These are phyloP conservation scores for Platalea minor DNA, from an alignment of 2,797 vertebrate genomes.

Conservation along the genomic window DNA sequence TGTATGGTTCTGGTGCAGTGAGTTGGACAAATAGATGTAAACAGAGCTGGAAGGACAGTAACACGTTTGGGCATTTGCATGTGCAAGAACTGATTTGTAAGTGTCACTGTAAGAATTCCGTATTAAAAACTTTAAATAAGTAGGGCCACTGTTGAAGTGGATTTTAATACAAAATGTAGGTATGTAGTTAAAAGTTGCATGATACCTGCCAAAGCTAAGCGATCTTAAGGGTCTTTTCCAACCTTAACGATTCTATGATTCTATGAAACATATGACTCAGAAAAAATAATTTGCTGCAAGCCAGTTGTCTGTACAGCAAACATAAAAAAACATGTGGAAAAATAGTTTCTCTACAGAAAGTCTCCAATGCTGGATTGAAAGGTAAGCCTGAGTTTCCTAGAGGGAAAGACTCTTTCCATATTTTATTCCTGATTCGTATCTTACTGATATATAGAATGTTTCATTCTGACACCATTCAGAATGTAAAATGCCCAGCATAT, in stretches of 20 bases:
- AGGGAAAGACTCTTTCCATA: neutral
- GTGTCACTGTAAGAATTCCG: neutral
- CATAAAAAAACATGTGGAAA: neutral
- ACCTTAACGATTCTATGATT: no score
- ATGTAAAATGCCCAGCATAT: neutral
- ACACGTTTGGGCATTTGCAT: neutral
- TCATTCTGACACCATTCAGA: neutral
- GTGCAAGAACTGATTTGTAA: neutral
- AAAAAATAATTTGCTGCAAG: neutral
- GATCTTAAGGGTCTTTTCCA: no score
- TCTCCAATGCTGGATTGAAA: neutral
- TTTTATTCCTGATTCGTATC: neutral
- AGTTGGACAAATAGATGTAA: neutral
- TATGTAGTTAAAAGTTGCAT: neutral
- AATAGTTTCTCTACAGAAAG: neutral
- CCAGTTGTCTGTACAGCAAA: neutral
- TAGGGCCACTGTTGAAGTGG: neutral
- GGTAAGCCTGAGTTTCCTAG: neutral
- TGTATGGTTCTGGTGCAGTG: neutral
- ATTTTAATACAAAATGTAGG: neutral
- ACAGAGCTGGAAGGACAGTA: neutral
- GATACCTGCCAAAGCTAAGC: neutral
- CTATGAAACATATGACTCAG: neutral
- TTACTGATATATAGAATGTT: neutral
- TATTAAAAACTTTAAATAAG: neutral